Conservation (phyloP, 2,113 vertebrate genomes). For the Misgurnus anguillicaudatus region DNA sequence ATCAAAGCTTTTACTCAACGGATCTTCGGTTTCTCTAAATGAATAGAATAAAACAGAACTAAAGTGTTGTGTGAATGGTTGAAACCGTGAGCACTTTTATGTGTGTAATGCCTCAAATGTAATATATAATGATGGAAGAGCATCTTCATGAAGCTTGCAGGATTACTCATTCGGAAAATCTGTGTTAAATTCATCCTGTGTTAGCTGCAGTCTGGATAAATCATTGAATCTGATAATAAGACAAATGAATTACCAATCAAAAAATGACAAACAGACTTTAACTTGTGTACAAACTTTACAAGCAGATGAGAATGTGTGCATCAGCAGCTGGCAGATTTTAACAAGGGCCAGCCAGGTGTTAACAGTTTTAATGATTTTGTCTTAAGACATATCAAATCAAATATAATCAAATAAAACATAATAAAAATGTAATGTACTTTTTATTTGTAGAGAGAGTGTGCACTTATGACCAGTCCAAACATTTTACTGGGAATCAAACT, state of each 20-base stretch:
- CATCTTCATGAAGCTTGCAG: neutral
- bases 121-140: neutral
- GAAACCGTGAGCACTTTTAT: neutral
- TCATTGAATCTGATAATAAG: neutral
- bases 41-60: too few relatives aligned
- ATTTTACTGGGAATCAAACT: too few relatives aligned
- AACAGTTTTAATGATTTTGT: neutral
- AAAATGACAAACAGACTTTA: neutral
- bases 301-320: neutral
- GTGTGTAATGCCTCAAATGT: neutral
- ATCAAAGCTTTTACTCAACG: neutral
- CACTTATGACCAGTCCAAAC: too few relatives aligned
- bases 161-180: slow-evolving; percentile 6
- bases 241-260: too few relatives aligned
- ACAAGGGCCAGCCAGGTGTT: too few relatives aligned
- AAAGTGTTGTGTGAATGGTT: neutral
- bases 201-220: neutral
- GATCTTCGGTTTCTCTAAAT: too few relatives aligned
- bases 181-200: neutral
- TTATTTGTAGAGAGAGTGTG: too few relatives aligned
- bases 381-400: too few relatives aligned
- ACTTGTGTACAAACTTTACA: neutral
- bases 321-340: too few relatives aligned
- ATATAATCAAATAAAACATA: too few relatives aligned
- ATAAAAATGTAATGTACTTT: too few relatives aligned